Percentiles rank a stretch among this genome's conserved stretches.
phyloP scores from a whole-genome alignment of 2,888 invertebrate genomes.

The Epirrhoe alternata region DNA sequence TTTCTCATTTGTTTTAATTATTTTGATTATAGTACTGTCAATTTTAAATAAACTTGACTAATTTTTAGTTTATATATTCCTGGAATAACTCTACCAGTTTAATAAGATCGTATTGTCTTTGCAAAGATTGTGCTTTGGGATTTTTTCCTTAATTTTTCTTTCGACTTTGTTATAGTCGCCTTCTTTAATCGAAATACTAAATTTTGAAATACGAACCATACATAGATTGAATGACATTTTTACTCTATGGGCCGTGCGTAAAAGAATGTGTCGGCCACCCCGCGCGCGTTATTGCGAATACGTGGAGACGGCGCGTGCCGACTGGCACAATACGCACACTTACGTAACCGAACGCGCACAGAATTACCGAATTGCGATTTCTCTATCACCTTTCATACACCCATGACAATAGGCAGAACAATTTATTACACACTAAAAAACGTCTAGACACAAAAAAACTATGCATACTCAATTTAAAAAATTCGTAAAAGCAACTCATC shows the following conservation, averaged over 20 bases:
- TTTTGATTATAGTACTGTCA: background rate
- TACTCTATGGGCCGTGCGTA: constrained; percentile 58
- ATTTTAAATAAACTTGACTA: no score
- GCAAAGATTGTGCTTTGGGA: no score
- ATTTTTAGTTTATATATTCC: no score
- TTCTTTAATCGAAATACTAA: background rate
- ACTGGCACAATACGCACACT: constrained; percentile 63
- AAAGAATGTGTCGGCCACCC: constrained; percentile 79
- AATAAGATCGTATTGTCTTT: no score
- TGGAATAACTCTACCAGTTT: no score
- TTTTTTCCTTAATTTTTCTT: no score
- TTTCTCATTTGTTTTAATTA: constrained; percentile 4
- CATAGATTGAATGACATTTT: constrained; percentile 50
- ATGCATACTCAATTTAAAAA: constrained; percentile 44
- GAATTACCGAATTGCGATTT: constrained; percentile 78
- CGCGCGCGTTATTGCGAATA: constrained; percentile 69
- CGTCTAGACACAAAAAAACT: constrained; percentile 68
- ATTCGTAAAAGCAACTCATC: constrained; percentile 46
- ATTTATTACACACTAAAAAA: constrained; percentile 63
- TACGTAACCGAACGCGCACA: constrained; percentile 76
- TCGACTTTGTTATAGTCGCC: background rate
- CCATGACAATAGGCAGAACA: constrained; percentile 64
- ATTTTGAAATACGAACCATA: constrained; percentile 29
- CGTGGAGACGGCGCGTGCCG: constrained; percentile 74
- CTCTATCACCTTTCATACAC: constrained; percentile 76